Conservation (phyloP, 2,888 invertebrate genomes). For the Apantesis nais region DNA sequence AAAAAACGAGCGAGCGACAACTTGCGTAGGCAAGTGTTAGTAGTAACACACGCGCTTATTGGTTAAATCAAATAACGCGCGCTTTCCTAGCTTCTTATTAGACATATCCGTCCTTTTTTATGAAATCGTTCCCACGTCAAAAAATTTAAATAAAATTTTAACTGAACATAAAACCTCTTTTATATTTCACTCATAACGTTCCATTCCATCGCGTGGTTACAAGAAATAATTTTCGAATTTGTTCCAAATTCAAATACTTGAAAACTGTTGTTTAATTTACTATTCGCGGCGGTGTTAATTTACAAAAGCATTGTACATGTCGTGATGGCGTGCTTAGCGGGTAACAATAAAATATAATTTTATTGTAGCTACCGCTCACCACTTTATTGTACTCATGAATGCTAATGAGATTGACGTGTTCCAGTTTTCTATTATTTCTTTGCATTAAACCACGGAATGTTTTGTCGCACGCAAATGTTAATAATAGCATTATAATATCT, state of each 20-base stretch:
- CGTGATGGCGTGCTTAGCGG: conserved; percentile 36
- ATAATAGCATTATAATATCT: conserved; percentile 10
- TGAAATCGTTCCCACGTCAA: background rate
- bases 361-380: conserved; percentile 22
- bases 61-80: background rate
- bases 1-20: too few species aligned
- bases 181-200: background rate
- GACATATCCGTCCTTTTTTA: background rate
- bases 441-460: conserved; percentile 20
- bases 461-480: conserved; percentile 17
- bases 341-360: conserved; percentile 35
- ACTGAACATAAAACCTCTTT: background rate
- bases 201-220: conserved; percentile 10
- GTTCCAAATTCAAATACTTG: conserved; percentile 24
- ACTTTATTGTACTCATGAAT: conserved; percentile 39
- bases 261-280: conserved; percentile 38
- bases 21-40: too few species aligned
- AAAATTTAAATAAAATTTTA: background rate
- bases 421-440: conserved; percentile 23
- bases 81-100: background rate
- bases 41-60: background rate
- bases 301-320: conserved; percentile 25
- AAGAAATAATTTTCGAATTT: conserved; percentile 12
- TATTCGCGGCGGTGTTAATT: conserved; percentile 30
- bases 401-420: conserved; percentile 41